phyloP scores from a whole-genome alignment of 2,113 vertebrate species.

The Hemiscyllium ocellatum region DNA sequence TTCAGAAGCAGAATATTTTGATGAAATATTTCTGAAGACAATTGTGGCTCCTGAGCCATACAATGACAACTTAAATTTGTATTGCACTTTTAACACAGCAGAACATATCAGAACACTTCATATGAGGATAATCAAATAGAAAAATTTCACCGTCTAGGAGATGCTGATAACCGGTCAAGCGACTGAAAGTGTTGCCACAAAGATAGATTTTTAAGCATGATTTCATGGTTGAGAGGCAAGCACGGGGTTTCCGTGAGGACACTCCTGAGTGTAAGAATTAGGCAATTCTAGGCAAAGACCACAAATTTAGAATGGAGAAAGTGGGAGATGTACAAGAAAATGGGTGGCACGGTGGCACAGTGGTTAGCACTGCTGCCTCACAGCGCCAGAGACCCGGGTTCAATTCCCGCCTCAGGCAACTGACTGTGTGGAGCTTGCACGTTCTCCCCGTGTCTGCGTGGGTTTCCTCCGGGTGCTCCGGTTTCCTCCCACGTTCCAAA shows the following conservation, averaged over 20 bases:
- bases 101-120: neutral
- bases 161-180: neutral
- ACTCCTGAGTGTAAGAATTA: too few species aligned
- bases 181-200: neutral
- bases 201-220: neutral
- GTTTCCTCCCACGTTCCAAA: too few species aligned
- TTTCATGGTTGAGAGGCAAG: neutral
- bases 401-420: too few species aligned
- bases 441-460: too few species aligned
- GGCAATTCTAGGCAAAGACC: too few species aligned
- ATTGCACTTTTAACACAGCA: neutral
- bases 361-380: too few species aligned
- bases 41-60: neutral
- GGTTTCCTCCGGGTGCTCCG: too few species aligned
- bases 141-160: neutral
- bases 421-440: too few species aligned
- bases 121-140: neutral
- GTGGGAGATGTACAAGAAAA: too few species aligned
- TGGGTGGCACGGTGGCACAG: too few species aligned
- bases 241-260: neutral
- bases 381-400: too few species aligned
- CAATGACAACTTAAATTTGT: neutral
- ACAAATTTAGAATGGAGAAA: too few species aligned
- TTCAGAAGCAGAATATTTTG: neutral
- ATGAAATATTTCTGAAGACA: neutral